Percentiles rank a stretch among this genome's conserved stretches.
Conservation (phyloP, 2,888 invertebrate species). For the Rhamnusium bicolor region DNA sequence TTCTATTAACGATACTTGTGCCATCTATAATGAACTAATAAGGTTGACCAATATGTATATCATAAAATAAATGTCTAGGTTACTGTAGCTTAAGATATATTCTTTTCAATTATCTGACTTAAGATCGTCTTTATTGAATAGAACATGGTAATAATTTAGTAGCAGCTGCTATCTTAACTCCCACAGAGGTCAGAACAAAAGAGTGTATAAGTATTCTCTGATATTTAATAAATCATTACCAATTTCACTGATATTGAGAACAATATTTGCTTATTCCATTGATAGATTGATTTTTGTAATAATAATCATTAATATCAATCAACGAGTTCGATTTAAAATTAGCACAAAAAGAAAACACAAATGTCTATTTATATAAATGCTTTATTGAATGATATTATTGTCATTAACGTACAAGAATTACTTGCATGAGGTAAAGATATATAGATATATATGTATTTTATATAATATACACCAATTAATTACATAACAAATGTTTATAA, state of each 20-base stretch:
- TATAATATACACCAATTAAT: conserved; percentile 64
- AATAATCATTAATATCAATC: too few relatives aligned
- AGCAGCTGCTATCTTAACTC: not conserved
- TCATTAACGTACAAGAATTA: conserved; percentile 69
- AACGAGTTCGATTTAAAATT: too few relatives aligned
- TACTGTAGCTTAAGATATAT: not conserved
- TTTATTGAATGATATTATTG: conserved; percentile 71
- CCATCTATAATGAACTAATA: too few relatives aligned
- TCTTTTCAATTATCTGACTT: not conserved
- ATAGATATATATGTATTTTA: conserved; percentile 57
- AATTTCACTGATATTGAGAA: too few relatives aligned
- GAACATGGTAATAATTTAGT: not conserved
- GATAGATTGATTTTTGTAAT: too few relatives aligned
- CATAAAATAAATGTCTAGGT: too few relatives aligned
- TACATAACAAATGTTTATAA: conserved; percentile 63
- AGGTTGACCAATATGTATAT: too few relatives aligned
- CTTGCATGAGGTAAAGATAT: conserved; percentile 65
- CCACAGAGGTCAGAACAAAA: not conserved
- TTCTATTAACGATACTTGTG: too few relatives aligned
- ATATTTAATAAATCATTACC: too few relatives aligned
- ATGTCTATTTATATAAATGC: conserved; percentile 46
- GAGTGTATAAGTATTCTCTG: too few relatives aligned
- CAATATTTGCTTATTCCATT: too few relatives aligned
- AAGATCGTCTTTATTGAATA: too few relatives aligned
- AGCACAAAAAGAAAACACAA: not conserved